phyloP scores from a whole-genome alignment of 2,888 invertebrate species.

The Elegia similella region DNA sequence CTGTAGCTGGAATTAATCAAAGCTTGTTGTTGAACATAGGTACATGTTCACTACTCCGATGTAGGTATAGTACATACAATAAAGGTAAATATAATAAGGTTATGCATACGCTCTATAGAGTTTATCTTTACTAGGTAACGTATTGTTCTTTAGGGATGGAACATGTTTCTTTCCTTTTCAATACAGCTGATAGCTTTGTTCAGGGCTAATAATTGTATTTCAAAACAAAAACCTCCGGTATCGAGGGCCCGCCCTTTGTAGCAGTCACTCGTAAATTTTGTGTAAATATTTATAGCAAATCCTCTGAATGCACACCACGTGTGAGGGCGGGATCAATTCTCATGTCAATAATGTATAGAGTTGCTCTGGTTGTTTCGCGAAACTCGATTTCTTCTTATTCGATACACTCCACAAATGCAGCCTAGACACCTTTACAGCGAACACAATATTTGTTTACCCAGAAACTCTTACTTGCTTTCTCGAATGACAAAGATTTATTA shows the following conservation, averaged over 20 bases:
- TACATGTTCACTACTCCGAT: neutral
- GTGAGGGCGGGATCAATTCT: constrained; percentile 23
- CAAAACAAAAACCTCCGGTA: constrained; percentile 10
- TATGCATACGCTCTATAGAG: neutral
- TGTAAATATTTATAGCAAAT: constrained; percentile 28
- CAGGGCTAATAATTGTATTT: constrained; percentile 6
- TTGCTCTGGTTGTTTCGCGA: constrained; percentile 9
- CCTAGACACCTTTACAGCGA: neutral
- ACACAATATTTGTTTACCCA: neutral
- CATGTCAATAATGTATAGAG: constrained; percentile 27
- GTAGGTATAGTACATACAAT: neutral
- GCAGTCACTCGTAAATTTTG: constrained; percentile 25
- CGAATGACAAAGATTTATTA: neutral
- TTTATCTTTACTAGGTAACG: neutral
- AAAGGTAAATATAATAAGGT: neutral
- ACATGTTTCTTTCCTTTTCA: neutral
- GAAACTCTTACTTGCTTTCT: neutral
- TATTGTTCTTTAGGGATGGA: neutral
- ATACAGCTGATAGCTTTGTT: constrained; percentile 2
- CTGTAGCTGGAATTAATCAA: too few relatives aligned
- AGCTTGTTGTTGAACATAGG: too few relatives aligned
- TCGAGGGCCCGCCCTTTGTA: constrained; percentile 25
- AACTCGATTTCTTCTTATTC: constrained; percentile 14
- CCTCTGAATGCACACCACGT: constrained; percentile 25
- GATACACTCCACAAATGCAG: neutral